Conservation (phyloP, 2,888 invertebrate genomes). For the Trissolcus brochymenae region DNA sequence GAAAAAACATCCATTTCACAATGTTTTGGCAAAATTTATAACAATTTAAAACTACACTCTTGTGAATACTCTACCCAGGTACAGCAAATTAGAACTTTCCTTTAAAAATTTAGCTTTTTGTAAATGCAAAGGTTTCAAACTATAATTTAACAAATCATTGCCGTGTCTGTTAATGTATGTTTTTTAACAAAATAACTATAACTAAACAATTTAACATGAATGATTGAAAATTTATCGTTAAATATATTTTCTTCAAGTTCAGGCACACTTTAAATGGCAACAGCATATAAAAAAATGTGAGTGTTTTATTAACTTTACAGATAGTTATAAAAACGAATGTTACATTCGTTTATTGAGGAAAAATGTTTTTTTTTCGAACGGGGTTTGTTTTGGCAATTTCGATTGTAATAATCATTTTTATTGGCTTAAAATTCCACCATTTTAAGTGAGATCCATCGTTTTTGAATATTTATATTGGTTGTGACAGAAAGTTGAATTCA, state of each 20-base stretch:
- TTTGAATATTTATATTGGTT: background rate
- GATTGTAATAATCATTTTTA: background rate
- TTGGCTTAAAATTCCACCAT: background rate
- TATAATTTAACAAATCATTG: background rate
- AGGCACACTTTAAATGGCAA: conserved; percentile 14
- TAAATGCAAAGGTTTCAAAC: background rate
- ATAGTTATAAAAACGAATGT: conserved; percentile 3
- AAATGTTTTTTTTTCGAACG: background rate
- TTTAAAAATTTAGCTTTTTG: background rate
- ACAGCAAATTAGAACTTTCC: conserved; percentile 29
- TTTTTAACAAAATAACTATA: background rate
- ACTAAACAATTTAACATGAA: background rate
- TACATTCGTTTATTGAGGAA: no score
- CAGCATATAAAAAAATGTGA: conserved; percentile 3
- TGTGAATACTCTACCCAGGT: conserved; percentile 14
- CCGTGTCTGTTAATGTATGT: background rate
- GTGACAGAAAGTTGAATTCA: background rate
- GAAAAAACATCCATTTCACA: conserved; percentile 17
- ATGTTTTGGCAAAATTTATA: conserved; percentile 16
- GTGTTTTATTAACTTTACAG: conserved; percentile 1
- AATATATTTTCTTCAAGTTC: background rate
- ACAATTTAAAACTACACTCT: background rate
- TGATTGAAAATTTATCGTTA: no score
- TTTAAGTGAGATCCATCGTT: background rate
- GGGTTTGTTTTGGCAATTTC: conserved; percentile 29